Evolutionary conservation across 2,113 vertebrate genomes (phyloP).

Genomic region (Archocentrus centrarchus): DNA sequence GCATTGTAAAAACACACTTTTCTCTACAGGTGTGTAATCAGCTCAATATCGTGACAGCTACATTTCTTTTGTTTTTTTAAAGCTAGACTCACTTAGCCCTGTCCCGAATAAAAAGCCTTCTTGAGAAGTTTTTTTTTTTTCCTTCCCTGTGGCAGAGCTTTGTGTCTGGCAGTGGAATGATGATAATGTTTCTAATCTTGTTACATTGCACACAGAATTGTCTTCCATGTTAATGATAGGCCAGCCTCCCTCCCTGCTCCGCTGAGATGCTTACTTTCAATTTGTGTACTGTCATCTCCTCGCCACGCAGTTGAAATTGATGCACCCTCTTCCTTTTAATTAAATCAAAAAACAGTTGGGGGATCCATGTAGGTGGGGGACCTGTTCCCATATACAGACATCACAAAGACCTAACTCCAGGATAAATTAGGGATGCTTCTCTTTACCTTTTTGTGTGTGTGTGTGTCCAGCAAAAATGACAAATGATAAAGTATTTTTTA

Average conservation of each 20-base stretch:
- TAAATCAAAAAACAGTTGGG: constrained; percentile 80
- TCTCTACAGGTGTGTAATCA: constrained; percentile 24
- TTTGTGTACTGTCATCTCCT: constrained; percentile 86
- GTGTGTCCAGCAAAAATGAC: background rate
- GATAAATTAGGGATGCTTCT: constrained; percentile 11
- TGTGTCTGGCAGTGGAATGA: constrained; percentile 68
- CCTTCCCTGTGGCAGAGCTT: constrained; percentile 43
- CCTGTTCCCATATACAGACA: constrained; percentile 50
- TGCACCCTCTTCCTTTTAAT: constrained; percentile 82
- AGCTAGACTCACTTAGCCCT: background rate
- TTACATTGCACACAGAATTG: constrained; percentile 83
- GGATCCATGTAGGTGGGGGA: constrained; percentile 67
- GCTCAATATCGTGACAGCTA: background rate
- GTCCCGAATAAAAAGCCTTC: constrained; percentile 26
- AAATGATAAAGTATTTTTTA: background rate
- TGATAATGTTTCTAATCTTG: constrained; percentile 85
- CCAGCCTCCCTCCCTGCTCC: constrained; percentile 62
- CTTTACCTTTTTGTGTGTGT: background rate
- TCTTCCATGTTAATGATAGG: constrained; percentile 82
- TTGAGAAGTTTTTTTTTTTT: constrained; percentile 6
- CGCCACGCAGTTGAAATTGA: constrained; percentile 76
- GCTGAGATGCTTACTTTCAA: constrained; percentile 82
- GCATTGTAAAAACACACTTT: background rate
- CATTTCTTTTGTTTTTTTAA: background rate
- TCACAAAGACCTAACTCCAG: constrained; percentile 56